Evolutionary conservation across 1,140 invertebrate genomes (phyloP).

Genomic region (Polyergus mexicanus): DNA sequence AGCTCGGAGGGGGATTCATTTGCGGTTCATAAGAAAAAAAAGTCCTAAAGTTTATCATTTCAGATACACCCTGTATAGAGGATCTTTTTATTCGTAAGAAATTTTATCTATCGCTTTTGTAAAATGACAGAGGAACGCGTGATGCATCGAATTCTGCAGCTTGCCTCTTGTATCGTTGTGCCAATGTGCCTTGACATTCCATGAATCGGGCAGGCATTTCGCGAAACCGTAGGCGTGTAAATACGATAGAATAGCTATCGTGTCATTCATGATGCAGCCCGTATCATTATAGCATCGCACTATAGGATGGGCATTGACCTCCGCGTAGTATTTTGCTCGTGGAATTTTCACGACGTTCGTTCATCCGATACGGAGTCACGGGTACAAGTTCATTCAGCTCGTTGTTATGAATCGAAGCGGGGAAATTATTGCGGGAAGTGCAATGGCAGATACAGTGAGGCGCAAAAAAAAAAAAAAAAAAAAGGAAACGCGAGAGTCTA

Average conservation of each 20-base stretch:
- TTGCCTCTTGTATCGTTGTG: conserved; percentile 22
- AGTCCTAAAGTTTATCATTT: too few relatives aligned
- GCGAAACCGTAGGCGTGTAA: not conserved
- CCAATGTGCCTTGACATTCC: conserved; percentile 4
- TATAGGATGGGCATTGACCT: conserved; percentile 35
- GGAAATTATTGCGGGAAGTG: conserved; percentile 16
- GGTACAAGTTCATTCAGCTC: conserved; percentile 7
- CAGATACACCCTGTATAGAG: too few relatives aligned
- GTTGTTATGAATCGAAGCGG: conserved; percentile 45
- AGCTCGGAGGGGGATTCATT: too few relatives aligned
- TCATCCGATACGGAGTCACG: not conserved
- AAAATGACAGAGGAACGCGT: not conserved
- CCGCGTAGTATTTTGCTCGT: conserved; percentile 9
- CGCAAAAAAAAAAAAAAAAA: not conserved
- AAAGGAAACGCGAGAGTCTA: not conserved
- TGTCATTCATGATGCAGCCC: conserved; percentile 41
- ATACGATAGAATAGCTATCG: not conserved
- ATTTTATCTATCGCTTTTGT: not conserved
- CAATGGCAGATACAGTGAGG: conserved; percentile 14
- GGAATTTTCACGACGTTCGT: conserved; percentile 33
- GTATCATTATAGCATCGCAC: not conserved
- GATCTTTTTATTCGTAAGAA: not conserved
- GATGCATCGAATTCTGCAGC: not conserved
- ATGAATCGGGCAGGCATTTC: not conserved
- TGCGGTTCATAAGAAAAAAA: too few relatives aligned